phyloP scores from a whole-genome alignment of 2,888 invertebrate species.

The Frankliniella fusca region DNA sequence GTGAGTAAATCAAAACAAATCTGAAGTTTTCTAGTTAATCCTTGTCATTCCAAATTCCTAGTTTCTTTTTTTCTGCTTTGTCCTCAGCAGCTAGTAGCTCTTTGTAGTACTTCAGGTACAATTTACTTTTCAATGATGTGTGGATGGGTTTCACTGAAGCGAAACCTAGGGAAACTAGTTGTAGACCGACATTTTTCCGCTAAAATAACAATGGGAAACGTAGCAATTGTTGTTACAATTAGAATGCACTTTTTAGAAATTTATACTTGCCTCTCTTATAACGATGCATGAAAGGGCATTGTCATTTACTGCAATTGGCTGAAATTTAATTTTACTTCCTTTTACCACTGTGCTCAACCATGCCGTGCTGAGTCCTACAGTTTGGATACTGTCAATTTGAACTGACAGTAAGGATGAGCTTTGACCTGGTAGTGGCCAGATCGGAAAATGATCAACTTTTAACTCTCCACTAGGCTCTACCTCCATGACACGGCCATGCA shows the following conservation, averaged over 20 bases:
- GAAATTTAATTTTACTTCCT: not conserved
- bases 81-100: constrained; percentile 49
- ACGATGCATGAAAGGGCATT: not conserved
- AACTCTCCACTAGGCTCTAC: not conserved
- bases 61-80: constrained; percentile 48
- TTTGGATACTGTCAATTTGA: not conserved
- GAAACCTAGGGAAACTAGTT: not conserved
- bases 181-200: not conserved
- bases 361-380: not conserved
- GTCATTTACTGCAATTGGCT: not conserved
- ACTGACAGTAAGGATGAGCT: not conserved
- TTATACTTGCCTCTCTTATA: not conserved
- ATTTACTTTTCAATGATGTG: not conserved
- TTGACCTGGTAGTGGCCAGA: not conserved
- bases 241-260: no score
- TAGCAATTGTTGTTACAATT: no score
- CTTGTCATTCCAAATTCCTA: constrained; percentile 51
- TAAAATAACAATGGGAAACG: not conserved
- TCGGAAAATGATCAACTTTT: not conserved
- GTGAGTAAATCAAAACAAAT: no score
- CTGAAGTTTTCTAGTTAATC: not conserved
- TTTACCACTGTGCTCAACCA: not conserved
- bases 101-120: constrained; percentile 46
- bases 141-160: not conserved
- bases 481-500: not conserved